Conservation (phyloP, 2,113 vertebrate species). For the Sinosuthora webbiana region DNA sequence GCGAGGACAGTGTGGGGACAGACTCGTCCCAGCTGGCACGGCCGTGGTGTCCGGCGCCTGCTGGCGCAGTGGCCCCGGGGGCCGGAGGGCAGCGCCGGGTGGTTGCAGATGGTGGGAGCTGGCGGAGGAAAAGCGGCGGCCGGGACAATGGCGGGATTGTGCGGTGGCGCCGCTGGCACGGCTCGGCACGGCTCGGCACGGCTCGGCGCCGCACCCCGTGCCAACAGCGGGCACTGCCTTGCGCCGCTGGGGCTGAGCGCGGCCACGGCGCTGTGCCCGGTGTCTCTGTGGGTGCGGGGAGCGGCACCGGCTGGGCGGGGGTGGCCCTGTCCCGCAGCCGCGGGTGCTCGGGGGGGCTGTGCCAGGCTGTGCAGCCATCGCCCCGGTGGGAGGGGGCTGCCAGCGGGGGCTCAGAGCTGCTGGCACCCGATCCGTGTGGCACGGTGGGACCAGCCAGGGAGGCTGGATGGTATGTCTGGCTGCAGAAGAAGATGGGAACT, state of each 20-base stretch:
- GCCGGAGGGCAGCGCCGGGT: not conserved
- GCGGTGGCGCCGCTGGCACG: not conserved
- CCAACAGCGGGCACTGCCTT: not conserved
- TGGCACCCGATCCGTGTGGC: rapidly evolving
- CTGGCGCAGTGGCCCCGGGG: not conserved
- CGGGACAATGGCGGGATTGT: constrained; percentile 10
- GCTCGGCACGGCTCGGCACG: not conserved
- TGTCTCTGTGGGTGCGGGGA: not conserved
- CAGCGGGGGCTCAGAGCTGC: not conserved
- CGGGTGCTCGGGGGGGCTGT: not conserved
- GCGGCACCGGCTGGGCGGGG: rapidly evolving
- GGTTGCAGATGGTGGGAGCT: not conserved
- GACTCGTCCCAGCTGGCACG: not conserved
- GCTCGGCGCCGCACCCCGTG: not conserved
- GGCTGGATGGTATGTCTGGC: not conserved
- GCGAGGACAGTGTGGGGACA: not conserved
- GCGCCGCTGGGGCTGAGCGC: not conserved
- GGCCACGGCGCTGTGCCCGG: not conserved
- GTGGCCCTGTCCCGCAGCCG: not conserved
- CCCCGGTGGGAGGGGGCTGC: rapidly evolving
- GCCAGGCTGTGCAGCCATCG: not conserved
- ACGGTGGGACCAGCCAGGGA: not conserved
- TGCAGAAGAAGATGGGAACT: not conserved
- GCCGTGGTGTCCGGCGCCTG: not conserved
- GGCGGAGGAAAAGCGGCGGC: not conserved